Base-by-base conservation (phyloP, 2,888 invertebrate species). In the Meta bourneti region DNA sequence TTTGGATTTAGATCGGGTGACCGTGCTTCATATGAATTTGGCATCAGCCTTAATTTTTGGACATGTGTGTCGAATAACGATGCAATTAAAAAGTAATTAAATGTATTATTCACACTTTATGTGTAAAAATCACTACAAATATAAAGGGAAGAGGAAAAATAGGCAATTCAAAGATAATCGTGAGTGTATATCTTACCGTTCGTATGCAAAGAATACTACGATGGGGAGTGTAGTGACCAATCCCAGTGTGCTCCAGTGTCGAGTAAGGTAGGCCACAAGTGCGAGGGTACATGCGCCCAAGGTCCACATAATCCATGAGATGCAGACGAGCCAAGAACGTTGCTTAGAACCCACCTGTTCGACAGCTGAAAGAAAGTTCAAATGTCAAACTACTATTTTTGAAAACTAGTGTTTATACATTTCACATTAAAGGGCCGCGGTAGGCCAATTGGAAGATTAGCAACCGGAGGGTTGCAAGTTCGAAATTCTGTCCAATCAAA, bases 261-360 rank as follows among this genome's bases (percentile, higher is more conserved):
- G 52, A 7, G 88, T 69, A 7, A 93, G 11, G 52, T 90, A 93
- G 6, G 93, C 93, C 11, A 88, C 77, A 2, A 93, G 69, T 54
- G 93, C 90, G 4, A 93, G 82, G 16, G 74, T 80, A 61, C 93
- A 93, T 1, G 90, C 87, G 6, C 93, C 93, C 4, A 88, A 54
- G 7, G 93, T 93, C 93, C 93, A 93, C 20, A 93, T 54, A 19
- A 90, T 69, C 93, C 93, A 93, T 6, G 93, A 93, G 6, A 93
- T 81, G 71, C 93, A 93, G 6, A 93, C 93, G 9, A 93, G 75
- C 69, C 82, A 77, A 5, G 93, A 70, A 20, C 93, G 61, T n/a
- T 88, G 88, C 7, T 80, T 88, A 2, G 93, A 80, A 34, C 93
- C 93, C 16, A 93, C 93, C 74, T 93, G 93, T 81, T 93, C 93